phyloP scores from a whole-genome alignment of 2,888 invertebrate genomes.

The Cerceris rybyensis region DNA sequence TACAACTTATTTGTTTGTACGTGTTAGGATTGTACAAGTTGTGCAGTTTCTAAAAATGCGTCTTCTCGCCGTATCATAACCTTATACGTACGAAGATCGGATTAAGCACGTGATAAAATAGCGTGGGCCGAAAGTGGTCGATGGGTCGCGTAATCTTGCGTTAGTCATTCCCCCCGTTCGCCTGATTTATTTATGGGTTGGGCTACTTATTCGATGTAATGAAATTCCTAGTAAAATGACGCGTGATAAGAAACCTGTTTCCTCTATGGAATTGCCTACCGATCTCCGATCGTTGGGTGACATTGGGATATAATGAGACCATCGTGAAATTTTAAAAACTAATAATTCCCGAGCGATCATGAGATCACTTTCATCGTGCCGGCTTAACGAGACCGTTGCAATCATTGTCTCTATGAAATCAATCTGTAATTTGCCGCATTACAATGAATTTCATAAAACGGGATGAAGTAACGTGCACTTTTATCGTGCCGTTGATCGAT shows the following conservation, averaged over 20 bases:
- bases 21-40: neutral
- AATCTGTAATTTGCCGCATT: too few species aligned
- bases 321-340: constrained; percentile 13
- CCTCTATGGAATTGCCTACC: constrained; percentile 30
- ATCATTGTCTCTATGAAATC: neutral
- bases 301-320: constrained; percentile 17
- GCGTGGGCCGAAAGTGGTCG: constrained; percentile 76
- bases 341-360: too few species aligned
- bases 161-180: constrained; percentile 75
- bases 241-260: constrained; percentile 74
- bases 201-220: constrained; percentile 77
- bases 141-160: constrained; percentile 75
- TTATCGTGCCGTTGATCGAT: constrained; percentile 11
- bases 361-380: constrained; percentile 1
- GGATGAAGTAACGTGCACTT: neutral
- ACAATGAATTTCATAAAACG: constrained; percentile 1
- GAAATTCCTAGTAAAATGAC: constrained; percentile 77
- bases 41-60: neutral
- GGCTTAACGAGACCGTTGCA: neutral
- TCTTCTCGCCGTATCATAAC: constrained; percentile 31
- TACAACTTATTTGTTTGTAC: neutral
- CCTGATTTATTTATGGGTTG: constrained; percentile 78
- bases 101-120: constrained; percentile 70
- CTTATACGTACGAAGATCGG: constrained; percentile 54
- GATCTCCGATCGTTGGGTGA: constrained; percentile 34